These are phyloP conservation scores for Nudaria mundana DNA, from an alignment of 2,888 invertebrate species.

Conservation along the genomic window DNA sequence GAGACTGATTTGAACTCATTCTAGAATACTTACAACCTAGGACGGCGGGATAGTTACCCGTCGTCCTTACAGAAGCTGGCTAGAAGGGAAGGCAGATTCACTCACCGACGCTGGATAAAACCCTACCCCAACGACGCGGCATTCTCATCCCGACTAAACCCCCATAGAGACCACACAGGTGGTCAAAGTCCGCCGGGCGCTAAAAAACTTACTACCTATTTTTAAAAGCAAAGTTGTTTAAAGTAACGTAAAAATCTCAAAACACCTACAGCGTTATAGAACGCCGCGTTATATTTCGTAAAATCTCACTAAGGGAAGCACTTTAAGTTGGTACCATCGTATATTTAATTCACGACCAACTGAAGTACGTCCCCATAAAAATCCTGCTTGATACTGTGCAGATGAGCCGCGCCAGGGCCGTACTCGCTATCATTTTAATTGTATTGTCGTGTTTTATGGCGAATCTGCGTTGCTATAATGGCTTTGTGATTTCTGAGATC, in stretches of 20 bases:
- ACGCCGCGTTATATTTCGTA: constrained; percentile 61
- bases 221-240: too few species aligned
- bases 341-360: constrained; percentile 76
- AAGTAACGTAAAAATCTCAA: constrained; percentile 26
- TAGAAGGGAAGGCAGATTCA: too few species aligned
- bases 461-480: constrained; percentile 76
- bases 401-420: constrained; percentile 72
- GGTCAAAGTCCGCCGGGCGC: too few species aligned
- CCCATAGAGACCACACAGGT: too few species aligned
- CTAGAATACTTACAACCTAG: too few species aligned
- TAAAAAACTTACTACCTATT: too few species aligned
- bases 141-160: too few species aligned
- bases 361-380: constrained; percentile 78
- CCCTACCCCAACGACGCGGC: too few species aligned
- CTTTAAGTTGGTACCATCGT: constrained; percentile 72
- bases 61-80: too few species aligned
- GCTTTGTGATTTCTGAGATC: constrained; percentile 39
- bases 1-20: too few species aligned
- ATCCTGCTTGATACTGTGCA: constrained; percentile 77
- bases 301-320: constrained; percentile 74
- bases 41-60: too few species aligned
- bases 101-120: too few species aligned
- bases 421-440: constrained; percentile 70
- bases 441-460: constrained; percentile 75
- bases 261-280: constrained; percentile 12